These are phyloP conservation scores for Sylvia atricapilla DNA, from an alignment of 2,113 vertebrate genomes.

Conservation along the genomic window DNA sequence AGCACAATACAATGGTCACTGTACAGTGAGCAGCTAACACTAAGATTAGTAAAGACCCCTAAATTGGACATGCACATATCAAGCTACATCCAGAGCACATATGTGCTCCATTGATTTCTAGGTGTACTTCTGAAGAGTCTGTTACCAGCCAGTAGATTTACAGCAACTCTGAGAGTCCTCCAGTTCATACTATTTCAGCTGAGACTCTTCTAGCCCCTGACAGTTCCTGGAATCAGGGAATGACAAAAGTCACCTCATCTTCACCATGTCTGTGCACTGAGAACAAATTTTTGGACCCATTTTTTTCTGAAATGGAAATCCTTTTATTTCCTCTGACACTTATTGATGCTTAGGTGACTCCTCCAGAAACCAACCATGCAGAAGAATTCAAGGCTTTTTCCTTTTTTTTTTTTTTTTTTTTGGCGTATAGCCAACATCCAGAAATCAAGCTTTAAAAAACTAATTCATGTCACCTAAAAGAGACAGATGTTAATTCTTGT, in stretches of 20 bases:
- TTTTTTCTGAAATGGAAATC: conserved; percentile 8
- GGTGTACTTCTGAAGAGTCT: background rate
- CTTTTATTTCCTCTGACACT: conserved; percentile 46
- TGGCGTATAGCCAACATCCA: conserved; percentile 55
- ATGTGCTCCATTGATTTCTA: background rate
- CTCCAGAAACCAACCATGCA: conserved; percentile 60
- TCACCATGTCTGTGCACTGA: background rate
- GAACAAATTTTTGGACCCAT: background rate
- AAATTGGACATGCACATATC: background rate
- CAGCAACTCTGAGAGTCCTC: background rate
- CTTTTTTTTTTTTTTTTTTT: background rate
- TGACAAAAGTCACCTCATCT: background rate
- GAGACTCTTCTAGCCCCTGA: background rate
- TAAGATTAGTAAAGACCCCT: background rate
- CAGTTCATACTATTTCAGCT: background rate
- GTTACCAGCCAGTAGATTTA: background rate
- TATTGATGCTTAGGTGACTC: conserved; percentile 74
- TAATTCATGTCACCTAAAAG: background rate
- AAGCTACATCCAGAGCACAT: background rate
- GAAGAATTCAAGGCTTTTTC: background rate
- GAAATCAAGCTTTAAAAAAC: background rate
- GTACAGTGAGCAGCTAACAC: background rate
- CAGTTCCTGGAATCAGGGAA: background rate
- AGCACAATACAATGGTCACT: background rate
- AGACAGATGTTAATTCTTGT: conserved; percentile 16